A percentile compares a stretch with the other conserved stretches of the same genome.
Evolutionary conservation across 2,113 vertebrate species (phyloP).

Genomic region (Oxygymnocypris stewartii): DNA sequence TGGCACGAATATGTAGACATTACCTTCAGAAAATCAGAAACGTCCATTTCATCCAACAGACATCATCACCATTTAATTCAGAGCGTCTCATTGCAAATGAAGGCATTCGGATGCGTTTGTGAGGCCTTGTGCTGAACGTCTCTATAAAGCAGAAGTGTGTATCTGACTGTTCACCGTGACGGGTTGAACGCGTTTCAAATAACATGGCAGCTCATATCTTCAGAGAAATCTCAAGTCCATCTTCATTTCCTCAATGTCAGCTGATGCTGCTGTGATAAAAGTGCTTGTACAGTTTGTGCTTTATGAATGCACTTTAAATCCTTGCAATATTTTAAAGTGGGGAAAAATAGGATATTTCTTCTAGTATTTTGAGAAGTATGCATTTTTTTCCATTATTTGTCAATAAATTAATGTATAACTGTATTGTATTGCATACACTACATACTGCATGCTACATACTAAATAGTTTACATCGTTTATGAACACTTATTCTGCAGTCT

Average conservation of each 20-base stretch:
- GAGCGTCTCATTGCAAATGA: background rate
- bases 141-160: background rate
- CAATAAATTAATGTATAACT: background rate
- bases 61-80: background rate
- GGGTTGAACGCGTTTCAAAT: background rate
- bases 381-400: background rate
- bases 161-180: background rate
- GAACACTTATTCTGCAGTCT: too few species aligned
- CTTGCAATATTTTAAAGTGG: background rate
- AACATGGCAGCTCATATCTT: background rate
- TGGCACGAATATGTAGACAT: background rate
- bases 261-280: background rate
- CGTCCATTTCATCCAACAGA: background rate
- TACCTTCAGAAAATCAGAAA: background rate
- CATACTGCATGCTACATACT: too few species aligned
- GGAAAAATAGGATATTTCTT: background rate
- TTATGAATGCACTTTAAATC: background rate
- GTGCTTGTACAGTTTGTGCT: background rate
- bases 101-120: background rate
- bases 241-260: background rate
- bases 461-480: too few species aligned
- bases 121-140: background rate
- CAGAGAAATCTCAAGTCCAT: constrained; percentile 1
- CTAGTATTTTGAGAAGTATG: background rate
- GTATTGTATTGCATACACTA: background rate